These are phyloP conservation scores for Drosophila sp. DNA, from an alignment of 1,140 invertebrate species.

Conservation along the genomic window DNA sequence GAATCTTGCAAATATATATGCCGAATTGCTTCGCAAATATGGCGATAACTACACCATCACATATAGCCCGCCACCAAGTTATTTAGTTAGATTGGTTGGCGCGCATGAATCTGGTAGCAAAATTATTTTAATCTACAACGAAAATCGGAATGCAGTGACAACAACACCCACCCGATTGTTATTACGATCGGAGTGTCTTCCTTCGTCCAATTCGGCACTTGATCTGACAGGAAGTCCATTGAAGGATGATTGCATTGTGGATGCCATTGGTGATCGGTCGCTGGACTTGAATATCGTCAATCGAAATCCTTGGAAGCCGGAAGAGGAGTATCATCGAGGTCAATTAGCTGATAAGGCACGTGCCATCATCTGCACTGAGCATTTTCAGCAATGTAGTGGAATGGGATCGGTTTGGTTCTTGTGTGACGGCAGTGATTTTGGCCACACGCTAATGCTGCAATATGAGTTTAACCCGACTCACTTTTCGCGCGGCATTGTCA, in stretches of 20 bases:
- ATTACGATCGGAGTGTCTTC: slow-evolving; percentile 15
- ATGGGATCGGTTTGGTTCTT: slow-evolving; percentile 76
- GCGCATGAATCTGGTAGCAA: slow-evolving; percentile 54
- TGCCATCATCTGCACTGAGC: slow-evolving; percentile 54
- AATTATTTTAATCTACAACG: slow-evolving; percentile 69
- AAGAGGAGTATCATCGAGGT: slow-evolving; percentile 76
- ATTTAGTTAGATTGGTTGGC: slow-evolving; percentile 59
- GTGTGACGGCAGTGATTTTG: slow-evolving; percentile 65
- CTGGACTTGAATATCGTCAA: slow-evolving; percentile 54
- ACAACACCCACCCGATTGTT: slow-evolving; percentile 52
- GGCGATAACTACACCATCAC: slow-evolving; percentile 69
- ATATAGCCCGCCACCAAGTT: slow-evolving; percentile 63
- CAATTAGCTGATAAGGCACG: slow-evolving; percentile 57
- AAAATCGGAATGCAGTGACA: slow-evolving; percentile 47
- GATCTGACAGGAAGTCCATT: slow-evolving; percentile 80
- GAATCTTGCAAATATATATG: slow-evolving; percentile 72
- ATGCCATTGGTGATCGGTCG: slow-evolving; percentile 70
- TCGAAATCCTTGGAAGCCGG: slow-evolving; percentile 67
- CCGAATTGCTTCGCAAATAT: slow-evolving; percentile 62
- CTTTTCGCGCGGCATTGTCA: slow-evolving; percentile 67
- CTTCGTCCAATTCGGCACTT: slow-evolving; percentile 29
- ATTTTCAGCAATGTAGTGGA: slow-evolving; percentile 59
- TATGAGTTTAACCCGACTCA: slow-evolving; percentile 62
- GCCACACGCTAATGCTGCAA: slow-evolving; percentile 64
- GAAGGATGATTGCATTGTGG: slow-evolving; percentile 76